phyloP scores from a whole-genome alignment of 2,888 invertebrate genomes.

The Caenorhabditis panamensis region DNA sequence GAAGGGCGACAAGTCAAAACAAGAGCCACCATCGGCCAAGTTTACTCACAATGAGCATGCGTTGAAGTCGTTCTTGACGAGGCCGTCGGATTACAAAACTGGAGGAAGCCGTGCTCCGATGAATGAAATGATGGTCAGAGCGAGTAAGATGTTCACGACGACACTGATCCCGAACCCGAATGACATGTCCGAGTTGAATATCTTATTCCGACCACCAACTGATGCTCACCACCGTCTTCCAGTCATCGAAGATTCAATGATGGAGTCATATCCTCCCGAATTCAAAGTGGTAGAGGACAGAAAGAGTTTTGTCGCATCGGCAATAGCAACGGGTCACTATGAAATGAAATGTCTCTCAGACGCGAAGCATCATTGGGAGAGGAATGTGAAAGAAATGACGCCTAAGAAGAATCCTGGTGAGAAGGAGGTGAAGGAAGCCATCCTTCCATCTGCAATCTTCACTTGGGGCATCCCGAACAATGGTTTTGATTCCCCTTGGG shows the following conservation, averaged over 20 bases:
- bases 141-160: slow-evolving; percentile 7
- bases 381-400: too few species aligned
- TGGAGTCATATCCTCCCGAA: background rate
- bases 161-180: slow-evolving; percentile 12
- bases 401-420: too few species aligned
- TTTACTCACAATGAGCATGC: background rate
- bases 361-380: too few species aligned
- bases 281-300: background rate
- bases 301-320: background rate
- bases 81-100: background rate
- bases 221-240: background rate
- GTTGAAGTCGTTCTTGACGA: background rate
- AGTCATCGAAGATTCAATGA: background rate
- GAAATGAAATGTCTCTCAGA: background rate
- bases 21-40: too few species aligned
- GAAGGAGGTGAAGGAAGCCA: background rate
- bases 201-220: slow-evolving; percentile 13
- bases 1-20: background rate
- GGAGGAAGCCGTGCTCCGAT: background rate
- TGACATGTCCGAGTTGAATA: background rate
- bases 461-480: too few species aligned
- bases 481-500: too few species aligned
- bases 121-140: background rate
- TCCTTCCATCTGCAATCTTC: background rate
- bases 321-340: background rate